Conservation (phyloP, 2,113 vertebrate genomes). For the Poeciliopsis prolifica region DNA sequence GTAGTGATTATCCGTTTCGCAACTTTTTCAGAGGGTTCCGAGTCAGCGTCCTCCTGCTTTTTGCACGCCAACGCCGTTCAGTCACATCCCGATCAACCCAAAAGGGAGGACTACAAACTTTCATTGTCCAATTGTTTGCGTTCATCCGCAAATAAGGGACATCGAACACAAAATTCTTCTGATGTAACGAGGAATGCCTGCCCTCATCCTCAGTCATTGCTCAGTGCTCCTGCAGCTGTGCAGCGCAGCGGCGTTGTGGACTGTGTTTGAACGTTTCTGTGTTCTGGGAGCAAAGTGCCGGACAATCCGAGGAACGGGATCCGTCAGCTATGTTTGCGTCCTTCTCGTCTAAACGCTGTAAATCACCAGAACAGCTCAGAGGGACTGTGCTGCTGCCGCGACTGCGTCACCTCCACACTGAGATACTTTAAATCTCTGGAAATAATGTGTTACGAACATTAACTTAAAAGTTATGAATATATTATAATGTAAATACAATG, state of each 20-base stretch:
- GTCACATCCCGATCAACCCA: constrained; percentile 39
- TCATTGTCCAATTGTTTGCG: constrained; percentile 41
- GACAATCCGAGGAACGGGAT: constrained; percentile 32
- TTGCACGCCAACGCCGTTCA: constrained; percentile 33
- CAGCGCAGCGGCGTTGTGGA: constrained; percentile 36
- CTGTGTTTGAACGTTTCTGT: constrained; percentile 31
- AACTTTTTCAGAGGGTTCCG: constrained; percentile 43
- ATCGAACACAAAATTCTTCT: constrained; percentile 38
- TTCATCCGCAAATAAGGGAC: constrained; percentile 41
- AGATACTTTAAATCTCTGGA: constrained; percentile 32
- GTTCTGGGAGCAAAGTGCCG: constrained; percentile 38
- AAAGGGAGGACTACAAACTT: constrained; percentile 42
- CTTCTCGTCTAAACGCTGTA: constrained; percentile 23
- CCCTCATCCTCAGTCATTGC: constrained; percentile 28
- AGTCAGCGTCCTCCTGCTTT: constrained; percentile 15
- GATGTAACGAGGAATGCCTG: constrained; percentile 30
- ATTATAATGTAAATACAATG: constrained; percentile 71
- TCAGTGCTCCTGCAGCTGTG: constrained; percentile 51
- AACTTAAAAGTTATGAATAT: constrained; percentile 43
- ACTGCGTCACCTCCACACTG: constrained; percentile 33
- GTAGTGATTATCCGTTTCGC: constrained; percentile 7
- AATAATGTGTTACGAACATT: constrained; percentile 41
- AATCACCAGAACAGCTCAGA: constrained; percentile 22
- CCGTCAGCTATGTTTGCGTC: constrained; percentile 13
- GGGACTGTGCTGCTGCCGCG: constrained; percentile 49